A percentile compares a stretch with the other conserved stretches of the same genome.
These are phyloP conservation scores for Gymnosoma rotundatum DNA, from an alignment of 2,888 invertebrate genomes.

Conservation along the genomic window DNA sequence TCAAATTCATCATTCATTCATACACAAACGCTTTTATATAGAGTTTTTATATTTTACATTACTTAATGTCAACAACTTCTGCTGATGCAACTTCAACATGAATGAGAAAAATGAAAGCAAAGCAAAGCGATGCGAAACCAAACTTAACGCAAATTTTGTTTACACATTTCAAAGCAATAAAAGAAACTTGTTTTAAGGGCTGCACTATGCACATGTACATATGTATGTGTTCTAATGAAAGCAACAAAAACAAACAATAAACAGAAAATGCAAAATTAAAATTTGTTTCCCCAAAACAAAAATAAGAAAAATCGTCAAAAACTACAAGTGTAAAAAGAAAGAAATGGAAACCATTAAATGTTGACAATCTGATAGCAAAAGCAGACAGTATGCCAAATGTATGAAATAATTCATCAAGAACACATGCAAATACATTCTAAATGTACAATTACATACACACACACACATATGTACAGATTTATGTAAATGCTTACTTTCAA, in stretches of 20 bases:
- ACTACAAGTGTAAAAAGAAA: constrained; percentile 22
- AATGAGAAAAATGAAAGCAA: constrained; percentile 28
- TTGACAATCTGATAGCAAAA: constrained; percentile 61
- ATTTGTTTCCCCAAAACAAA: constrained; percentile 28
- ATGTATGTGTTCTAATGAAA: constrained; percentile 16
- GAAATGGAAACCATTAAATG: constrained; percentile 52
- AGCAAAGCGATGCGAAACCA: constrained; percentile 18
- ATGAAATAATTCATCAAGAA: constrained; percentile 59
- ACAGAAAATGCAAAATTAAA: constrained; percentile 29
- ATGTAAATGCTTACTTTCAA: too few relatives aligned
- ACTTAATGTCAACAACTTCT: constrained; percentile 67
- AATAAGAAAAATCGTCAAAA: constrained; percentile 20
- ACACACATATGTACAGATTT: not conserved
- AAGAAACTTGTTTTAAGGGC: constrained; percentile 40
- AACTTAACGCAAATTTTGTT: constrained; percentile 57
- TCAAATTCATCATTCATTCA: constrained; percentile 68
- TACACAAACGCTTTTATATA: constrained; percentile 55
- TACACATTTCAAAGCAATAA: constrained; percentile 37
- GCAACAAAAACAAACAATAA: not conserved
- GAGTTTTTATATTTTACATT: constrained; percentile 61
- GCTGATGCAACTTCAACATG: constrained; percentile 51
- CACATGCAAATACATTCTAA: constrained; percentile 6
- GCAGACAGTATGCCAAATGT: constrained; percentile 52
- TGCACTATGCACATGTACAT: too few relatives aligned
- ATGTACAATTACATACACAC: not conserved